phyloP scores from a whole-genome alignment of 2,888 invertebrate genomes.

The Griposia aprilina region DNA sequence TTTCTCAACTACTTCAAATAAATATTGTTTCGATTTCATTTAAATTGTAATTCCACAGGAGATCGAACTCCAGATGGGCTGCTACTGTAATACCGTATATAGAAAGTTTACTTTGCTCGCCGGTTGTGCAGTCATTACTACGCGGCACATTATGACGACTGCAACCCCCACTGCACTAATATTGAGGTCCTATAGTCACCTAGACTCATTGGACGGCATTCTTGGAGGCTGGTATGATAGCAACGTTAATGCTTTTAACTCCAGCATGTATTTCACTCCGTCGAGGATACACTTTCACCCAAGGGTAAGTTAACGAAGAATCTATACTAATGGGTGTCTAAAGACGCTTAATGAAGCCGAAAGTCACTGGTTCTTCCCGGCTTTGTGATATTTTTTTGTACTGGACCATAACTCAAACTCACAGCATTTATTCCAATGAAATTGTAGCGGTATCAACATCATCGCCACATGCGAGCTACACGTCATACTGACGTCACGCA shows the following conservation, averaged over 20 bases:
- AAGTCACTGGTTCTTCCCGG: not conserved
- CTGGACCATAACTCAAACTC: not conserved
- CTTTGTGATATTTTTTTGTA: not conserved
- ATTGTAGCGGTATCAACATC: too few relatives aligned
- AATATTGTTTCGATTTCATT: constrained; percentile 2
- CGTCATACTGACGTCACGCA: too few relatives aligned
- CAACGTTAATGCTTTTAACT: constrained; percentile 60
- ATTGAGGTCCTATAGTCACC: constrained; percentile 60
- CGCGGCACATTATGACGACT: constrained; percentile 77
- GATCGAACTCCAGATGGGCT: constrained; percentile 60
- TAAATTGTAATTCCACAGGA: constrained; percentile 62
- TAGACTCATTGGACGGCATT: constrained; percentile 59
- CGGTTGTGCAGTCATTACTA: constrained; percentile 76
- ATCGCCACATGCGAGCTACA: too few relatives aligned
- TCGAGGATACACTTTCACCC: constrained; percentile 48
- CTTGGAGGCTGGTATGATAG: constrained; percentile 79
- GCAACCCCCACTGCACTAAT: constrained; percentile 77
- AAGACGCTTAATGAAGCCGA: not conserved
- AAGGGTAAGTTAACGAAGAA: constrained; percentile 8
- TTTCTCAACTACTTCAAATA: not conserved
- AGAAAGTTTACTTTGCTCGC: constrained; percentile 66
- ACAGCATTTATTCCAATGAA: not conserved
- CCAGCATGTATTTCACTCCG: constrained; percentile 70
- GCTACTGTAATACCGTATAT: constrained; percentile 76
- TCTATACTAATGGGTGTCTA: not conserved